Conservation (phyloP, 2,888 invertebrate genomes). For the Rhagophthalmus giganteus region DNA sequence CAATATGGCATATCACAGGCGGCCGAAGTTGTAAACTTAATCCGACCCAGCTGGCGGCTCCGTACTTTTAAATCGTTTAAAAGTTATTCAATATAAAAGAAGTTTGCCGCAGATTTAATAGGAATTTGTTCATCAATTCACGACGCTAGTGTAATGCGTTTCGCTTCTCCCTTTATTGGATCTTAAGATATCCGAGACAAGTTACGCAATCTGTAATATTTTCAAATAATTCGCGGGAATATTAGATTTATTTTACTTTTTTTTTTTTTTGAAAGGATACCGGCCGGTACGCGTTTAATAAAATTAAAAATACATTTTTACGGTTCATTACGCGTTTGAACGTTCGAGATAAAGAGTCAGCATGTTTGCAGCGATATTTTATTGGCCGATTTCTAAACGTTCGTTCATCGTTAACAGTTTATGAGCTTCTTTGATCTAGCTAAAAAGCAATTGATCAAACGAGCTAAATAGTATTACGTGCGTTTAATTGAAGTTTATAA, state of each 20-base stretch:
- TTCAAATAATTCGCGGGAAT: slow-evolving; percentile 22
- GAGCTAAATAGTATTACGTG: too few species aligned
- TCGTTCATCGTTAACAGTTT: slow-evolving; percentile 23
- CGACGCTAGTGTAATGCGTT: slow-evolving; percentile 43
- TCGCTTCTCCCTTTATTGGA: slow-evolving; percentile 36
- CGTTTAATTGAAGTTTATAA: too few species aligned
- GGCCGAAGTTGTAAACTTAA: slow-evolving; percentile 53
- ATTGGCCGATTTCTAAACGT: slow-evolving; percentile 19
- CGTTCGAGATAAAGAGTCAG: slow-evolving; percentile 1
- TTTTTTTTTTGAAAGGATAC: too few species aligned
- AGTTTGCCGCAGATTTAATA: slow-evolving; percentile 57
- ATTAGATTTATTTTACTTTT: too few species aligned
- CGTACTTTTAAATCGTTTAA: slow-evolving; percentile 56
- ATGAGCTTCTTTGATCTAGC: slow-evolving; percentile 26
- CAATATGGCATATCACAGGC: slow-evolving; percentile 42
- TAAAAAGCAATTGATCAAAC: slow-evolving; percentile 22
- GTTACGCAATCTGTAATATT: slow-evolving; percentile 19
- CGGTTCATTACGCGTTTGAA: not conserved
- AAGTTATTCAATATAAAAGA: slow-evolving; percentile 59
- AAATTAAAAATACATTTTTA: too few species aligned
- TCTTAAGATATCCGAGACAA: slow-evolving; percentile 24
- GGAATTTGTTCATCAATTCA: slow-evolving; percentile 59
- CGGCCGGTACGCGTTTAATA: too few species aligned
- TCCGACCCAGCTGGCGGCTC: slow-evolving; percentile 55
- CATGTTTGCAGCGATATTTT: too few species aligned